Evolutionary conservation across 2,797 vertebrate genomes (phyloP).

Genomic region (Mormyrops boulengeri): DNA sequence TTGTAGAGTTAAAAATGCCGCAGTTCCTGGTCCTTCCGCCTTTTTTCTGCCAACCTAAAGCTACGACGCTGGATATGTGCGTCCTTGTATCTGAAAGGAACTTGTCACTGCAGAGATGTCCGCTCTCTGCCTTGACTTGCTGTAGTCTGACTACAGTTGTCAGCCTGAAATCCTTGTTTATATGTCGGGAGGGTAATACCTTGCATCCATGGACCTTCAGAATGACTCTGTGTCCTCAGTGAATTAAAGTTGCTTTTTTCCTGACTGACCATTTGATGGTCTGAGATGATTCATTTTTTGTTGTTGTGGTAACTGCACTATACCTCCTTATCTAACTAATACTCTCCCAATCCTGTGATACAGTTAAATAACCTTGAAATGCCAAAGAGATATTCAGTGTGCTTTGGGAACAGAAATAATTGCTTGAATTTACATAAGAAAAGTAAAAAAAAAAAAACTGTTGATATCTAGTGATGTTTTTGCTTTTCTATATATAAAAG

Average conservation of each 20-base stretch:
- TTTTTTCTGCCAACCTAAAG: neutral
- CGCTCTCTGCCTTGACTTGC: neutral
- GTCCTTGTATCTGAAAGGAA: constrained; percentile 1
- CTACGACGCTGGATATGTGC: neutral
- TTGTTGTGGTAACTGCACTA: neutral
- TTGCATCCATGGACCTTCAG: constrained; percentile 22
- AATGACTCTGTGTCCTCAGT: constrained; percentile 24
- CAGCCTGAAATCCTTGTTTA: constrained; percentile 26
- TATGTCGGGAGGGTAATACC: constrained; percentile 31
- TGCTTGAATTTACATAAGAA: neutral
- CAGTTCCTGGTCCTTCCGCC: neutral
- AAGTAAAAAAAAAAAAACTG: neutral
- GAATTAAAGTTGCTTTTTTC: neutral
- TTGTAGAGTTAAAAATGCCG: neutral
- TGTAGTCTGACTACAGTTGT: constrained; percentile 11
- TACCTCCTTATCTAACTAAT: neutral
- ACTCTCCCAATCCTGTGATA: neutral
- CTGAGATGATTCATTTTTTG: neutral
- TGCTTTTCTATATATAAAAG: neutral
- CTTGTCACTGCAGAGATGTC: neutral
- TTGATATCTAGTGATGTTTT: neutral
- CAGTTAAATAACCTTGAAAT: neutral
- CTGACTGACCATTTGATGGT: neutral
- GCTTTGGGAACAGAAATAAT: neutral
- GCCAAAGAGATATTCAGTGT: neutral